phyloP scores from a whole-genome alignment of 2,797 vertebrate species.

The Artibeus lituratus region DNA sequence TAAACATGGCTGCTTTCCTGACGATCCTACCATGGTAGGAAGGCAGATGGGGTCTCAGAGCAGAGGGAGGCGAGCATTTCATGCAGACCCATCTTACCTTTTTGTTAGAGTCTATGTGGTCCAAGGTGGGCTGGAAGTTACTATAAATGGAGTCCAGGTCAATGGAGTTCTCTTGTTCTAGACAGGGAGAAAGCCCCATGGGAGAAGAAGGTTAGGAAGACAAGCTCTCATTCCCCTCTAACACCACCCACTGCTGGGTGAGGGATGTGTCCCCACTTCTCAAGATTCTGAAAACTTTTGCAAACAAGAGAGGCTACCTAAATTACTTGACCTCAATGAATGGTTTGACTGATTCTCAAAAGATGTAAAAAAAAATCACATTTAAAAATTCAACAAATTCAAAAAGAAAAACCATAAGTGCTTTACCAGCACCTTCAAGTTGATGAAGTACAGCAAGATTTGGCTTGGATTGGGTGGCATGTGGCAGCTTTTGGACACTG shows the following conservation, averaged over 20 bases:
- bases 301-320: background rate
- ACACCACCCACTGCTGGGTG: background rate
- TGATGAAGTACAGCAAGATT: background rate
- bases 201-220: background rate
- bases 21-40: background rate
- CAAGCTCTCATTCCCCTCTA: no score
- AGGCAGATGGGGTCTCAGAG: background rate
- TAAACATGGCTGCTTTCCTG: background rate
- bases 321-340: background rate
- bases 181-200: background rate
- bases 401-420: background rate
- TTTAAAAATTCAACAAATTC: background rate
- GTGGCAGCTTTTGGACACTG: background rate
- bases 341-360: background rate
- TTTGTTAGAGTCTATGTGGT: background rate
- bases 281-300: background rate
- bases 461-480: background rate
- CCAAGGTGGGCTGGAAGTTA: constrained; percentile 54
- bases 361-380: background rate
- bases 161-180: background rate
- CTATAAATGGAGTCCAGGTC: constrained; percentile 35
- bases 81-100: constrained; percentile 26
- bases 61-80: background rate
- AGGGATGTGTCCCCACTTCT: background rate
- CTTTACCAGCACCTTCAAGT: background rate